These are phyloP conservation scores for Platysteira castanea DNA, from an alignment of 2,113 vertebrate genomes.

Conservation along the genomic window DNA sequence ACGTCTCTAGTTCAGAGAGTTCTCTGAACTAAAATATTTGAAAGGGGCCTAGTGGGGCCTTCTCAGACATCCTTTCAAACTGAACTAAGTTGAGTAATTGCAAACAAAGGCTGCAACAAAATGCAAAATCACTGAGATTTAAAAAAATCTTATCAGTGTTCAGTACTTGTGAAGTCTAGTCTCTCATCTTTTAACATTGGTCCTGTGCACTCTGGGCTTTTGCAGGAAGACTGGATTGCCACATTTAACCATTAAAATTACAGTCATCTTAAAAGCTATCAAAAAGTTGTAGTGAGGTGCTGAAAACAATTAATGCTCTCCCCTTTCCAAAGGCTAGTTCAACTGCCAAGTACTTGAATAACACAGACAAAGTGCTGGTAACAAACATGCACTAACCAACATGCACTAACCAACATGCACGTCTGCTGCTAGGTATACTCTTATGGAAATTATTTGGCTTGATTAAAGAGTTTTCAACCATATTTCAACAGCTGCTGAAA, in stretches of 20 bases:
- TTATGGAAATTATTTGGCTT: neutral
- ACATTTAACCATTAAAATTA: neutral
- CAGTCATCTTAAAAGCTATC: neutral
- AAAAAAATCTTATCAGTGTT: accelerated
- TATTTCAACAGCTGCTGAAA: neutral
- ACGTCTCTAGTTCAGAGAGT: neutral
- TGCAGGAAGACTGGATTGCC: neutral
- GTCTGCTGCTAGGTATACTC: neutral
- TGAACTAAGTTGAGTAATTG: neutral
- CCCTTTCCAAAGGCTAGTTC: neutral
- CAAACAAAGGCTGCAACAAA: neutral
- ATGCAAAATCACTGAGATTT: neutral
- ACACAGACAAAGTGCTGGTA: neutral
- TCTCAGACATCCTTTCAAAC: neutral
- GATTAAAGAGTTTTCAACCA: neutral
- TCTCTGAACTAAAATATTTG: neutral
- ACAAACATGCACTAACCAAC: neutral
- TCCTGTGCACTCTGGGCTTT: neutral
- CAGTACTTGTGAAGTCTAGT: neutral
- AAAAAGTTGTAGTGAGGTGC: neutral
- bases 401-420: neutral
- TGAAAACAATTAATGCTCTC: neutral
- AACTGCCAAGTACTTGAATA: neutral
- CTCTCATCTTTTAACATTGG: neutral
- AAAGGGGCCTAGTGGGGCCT: neutral